These are phyloP conservation scores for Amniataba percoides DNA, from an alignment of 2,797 vertebrate genomes.

Conservation along the genomic window DNA sequence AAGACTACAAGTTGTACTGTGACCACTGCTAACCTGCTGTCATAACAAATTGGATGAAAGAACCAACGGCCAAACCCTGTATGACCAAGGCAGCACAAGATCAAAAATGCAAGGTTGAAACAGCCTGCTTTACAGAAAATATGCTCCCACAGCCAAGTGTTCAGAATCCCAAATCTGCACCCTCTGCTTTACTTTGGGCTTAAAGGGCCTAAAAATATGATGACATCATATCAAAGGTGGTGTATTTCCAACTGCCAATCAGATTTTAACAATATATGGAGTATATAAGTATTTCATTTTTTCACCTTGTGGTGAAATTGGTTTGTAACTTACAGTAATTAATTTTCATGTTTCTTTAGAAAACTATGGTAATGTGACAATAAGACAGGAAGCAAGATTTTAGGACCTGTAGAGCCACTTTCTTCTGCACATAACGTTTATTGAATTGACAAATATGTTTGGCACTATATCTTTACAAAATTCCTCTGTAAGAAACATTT, in stretches of 20 bases:
- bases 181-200: not conserved
- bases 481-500: no score
- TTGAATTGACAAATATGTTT: not conserved
- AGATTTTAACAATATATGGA: not conserved
- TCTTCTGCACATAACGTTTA: no score
- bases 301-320: not conserved
- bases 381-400: not conserved
- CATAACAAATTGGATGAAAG: constrained; percentile 53
- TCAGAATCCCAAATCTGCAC: not conserved
- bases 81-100: constrained; percentile 26
- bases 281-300: not conserved
- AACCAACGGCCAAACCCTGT: constrained; percentile 33
- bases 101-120: constrained; percentile 36
- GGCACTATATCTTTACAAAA: not conserved
- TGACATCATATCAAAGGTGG: not conserved
- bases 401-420: not conserved
- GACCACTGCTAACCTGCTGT: constrained; percentile 47
- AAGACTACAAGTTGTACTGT: constrained; percentile 7
- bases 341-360: not conserved
- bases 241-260: not conserved
- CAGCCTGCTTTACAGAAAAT: constrained; percentile 16
- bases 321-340: no score
- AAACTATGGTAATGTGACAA: no score
- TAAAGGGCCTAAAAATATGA: not conserved
- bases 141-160: not conserved